Conservation (phyloP, 2,113 vertebrate genomes). For the Megaleporinus macrocephalus region DNA sequence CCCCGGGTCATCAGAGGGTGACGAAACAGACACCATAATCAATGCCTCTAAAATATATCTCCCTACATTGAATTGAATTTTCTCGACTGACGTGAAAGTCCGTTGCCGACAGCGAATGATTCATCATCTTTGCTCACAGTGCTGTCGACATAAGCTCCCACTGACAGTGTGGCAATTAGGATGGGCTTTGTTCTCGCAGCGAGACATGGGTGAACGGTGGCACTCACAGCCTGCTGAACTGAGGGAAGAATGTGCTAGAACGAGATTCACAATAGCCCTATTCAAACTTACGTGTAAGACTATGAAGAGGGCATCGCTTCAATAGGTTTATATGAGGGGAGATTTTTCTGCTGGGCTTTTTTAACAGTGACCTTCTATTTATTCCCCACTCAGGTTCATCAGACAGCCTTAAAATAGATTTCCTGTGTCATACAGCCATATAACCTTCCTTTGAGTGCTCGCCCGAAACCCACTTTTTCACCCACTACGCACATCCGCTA, state of each 20-base stretch:
- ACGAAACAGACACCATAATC: conserved; percentile 1
- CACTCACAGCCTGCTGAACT: background rate
- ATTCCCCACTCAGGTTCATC: background rate
- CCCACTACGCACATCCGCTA: background rate
- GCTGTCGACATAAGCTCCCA: conserved; percentile 22
- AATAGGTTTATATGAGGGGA: background rate
- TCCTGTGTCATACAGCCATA: conserved; percentile 1
- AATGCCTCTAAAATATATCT: background rate
- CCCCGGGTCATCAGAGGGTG: conserved; percentile 1
- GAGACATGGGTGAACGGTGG: background rate
- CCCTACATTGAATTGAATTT: conserved; percentile 17
- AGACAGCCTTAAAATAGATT: background rate
- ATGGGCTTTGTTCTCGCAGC: background rate
- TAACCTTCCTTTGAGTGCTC: background rate
- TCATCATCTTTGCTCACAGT: conserved; percentile 11
- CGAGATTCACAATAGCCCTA: background rate
- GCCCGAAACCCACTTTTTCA: background rate
- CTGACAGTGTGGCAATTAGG: background rate
- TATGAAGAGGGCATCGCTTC: background rate
- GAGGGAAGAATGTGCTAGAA: background rate
- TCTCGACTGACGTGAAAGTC: conserved; percentile 5
- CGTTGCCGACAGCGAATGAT: background rate
- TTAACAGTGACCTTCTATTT: background rate
- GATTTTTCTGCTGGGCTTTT: background rate
- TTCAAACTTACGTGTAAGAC: background rate